Base-by-base conservation (phyloP, 23 tunicate genomes). In the Clavelina lepadiformis region DNA sequence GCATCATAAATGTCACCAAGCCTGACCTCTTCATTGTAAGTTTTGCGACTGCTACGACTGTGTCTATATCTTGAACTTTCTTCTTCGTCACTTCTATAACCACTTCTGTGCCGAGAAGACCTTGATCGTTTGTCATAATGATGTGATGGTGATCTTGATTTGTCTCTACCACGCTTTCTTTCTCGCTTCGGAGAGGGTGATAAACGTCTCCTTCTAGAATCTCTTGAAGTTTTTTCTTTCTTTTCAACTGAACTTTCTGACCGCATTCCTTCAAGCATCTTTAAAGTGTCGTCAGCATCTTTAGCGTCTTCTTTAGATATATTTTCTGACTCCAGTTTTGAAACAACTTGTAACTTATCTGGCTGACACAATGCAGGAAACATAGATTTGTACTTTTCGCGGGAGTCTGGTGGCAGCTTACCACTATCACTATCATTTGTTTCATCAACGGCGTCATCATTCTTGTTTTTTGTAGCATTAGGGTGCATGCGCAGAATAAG, bases 1-100 rank as follows among this genome's bases (percentile, higher is more conserved):
- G 95, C 99, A 47, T 80, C 83, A 60, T 67, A 94, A 44, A 94
- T 86, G 51, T 86, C 88, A 41, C 99, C 99, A 24, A 62, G 61
- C 0, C 55, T 82, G 0, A 87, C 81, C 20, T 81, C 78, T 49
- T 62, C 83, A n/a, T n/a, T n/a, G n/a, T n/a, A n/a, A n/a, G n/a
- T n/a, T n/a, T n/a, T 15, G 29, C 31, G 29, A 34, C 54, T 26
- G 61, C 18, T 20, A 20, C n/a, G 21, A 23, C n/a, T 55, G 27
- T 55, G 11, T 11, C 28, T 20, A 55, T 15, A 55, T 23, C 24
- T 23, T 23, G 61, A 18, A 15, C 7, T 11, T 7, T 33, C 25
- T 61, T 30, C 21, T 28, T 8, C 22, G 23, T 55, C 22, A 18
- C 25, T 55, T 20, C 22, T 22, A 18, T 22, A 11, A n/a, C 20